These are phyloP conservation scores for Drosophila nigritarsus DNA, from an alignment of 2,888 invertebrate genomes.

Conservation along the genomic window DNA sequence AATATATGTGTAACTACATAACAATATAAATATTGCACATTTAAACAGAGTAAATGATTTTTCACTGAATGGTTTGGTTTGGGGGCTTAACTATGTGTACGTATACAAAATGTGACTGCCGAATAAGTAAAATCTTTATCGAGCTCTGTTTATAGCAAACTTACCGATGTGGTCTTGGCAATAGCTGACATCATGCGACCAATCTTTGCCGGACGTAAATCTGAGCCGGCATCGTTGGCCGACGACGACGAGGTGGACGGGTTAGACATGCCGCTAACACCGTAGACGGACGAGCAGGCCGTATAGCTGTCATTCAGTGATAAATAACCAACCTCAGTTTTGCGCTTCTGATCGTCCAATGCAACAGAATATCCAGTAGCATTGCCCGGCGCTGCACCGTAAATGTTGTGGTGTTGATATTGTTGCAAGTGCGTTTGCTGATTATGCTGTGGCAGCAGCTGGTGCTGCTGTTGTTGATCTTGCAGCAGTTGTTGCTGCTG, in stretches of 20 bases:
- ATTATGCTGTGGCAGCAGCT: background rate
- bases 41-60: background rate
- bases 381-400: slow-evolving; percentile 22
- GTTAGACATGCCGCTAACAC: slow-evolving; percentile 39
- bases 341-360: slow-evolving; percentile 60
- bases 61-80: too few species aligned
- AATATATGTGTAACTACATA: background rate
- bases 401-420: slow-evolving; percentile 13
- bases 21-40: background rate
- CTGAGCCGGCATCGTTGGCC: slow-evolving; percentile 13
- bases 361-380: slow-evolving; percentile 30
- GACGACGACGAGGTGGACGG: slow-evolving; percentile 15
- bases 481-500: slow-evolving; percentile 34
- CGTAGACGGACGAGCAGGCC: slow-evolving; percentile 69
- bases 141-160: slow-evolving; percentile 15
- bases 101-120: background rate
- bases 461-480: slow-evolving; percentile 20
- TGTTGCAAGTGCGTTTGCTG: slow-evolving; percentile 16
- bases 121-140: background rate
- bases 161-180: slow-evolving; percentile 63
- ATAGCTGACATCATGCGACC: slow-evolving; percentile 57
- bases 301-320: slow-evolving; percentile 75
- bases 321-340: slow-evolving; percentile 78
- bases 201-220: slow-evolving; percentile 56
- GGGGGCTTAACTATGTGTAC: too few species aligned